These are phyloP conservation scores for Maconellicoccus hirsutus DNA, from an alignment of 1,140 invertebrate genomes.

Conservation along the genomic window DNA sequence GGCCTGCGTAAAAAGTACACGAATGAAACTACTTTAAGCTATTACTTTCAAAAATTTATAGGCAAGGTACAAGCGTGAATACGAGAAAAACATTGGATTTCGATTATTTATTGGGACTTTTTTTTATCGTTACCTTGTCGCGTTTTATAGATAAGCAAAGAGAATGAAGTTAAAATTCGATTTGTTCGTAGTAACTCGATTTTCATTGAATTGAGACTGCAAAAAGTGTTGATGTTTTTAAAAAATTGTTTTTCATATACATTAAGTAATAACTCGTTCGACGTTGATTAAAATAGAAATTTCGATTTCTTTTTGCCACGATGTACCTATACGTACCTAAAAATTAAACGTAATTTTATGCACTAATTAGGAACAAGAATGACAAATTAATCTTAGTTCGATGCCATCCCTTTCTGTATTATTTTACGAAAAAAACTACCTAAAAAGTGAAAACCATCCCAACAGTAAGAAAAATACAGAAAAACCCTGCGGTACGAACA, in stretches of 20 bases:
- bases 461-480: no score
- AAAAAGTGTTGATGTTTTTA: neutral
- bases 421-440: no score
- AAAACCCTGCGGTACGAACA: no score
- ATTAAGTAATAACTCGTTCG: neutral
- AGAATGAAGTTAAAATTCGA: slow-evolving; percentile 9
- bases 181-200: neutral
- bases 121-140: neutral
- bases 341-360: no score
- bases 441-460: no score
- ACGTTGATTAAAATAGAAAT: neutral
- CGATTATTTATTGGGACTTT: neutral
- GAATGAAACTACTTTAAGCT: neutral
- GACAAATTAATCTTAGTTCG: no score
- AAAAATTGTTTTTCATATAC: neutral
- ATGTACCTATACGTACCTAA: no score
- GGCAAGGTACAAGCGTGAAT: neutral
- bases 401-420: no score
- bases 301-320: no score
- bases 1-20: slow-evolving; percentile 1
- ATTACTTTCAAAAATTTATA: neutral
- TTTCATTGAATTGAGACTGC: neutral
- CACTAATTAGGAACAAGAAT: no score
- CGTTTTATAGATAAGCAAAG: neutral
- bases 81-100: neutral